Evolutionary conservation across 2,797 vertebrate genomes (phyloP), one percentile per base, ranked within the genome.

Genomic region (Eupleurogrammus muticus): DNA sequence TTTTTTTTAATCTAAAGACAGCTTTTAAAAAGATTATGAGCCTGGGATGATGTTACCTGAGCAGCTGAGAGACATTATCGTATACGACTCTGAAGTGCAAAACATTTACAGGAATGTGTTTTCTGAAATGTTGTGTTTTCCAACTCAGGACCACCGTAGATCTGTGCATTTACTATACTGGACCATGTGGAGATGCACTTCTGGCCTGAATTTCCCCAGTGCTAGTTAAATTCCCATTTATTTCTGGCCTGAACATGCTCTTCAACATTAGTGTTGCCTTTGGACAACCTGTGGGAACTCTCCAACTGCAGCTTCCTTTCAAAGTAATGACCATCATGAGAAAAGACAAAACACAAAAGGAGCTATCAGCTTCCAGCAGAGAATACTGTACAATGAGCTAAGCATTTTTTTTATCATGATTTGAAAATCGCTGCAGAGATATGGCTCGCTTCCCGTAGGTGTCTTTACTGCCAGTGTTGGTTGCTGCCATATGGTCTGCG

Each of bases 161-260:
- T 28, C 3, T 28, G 28, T 28, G 28, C 6, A 6, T 28, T 28
- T 28, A 28, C 3, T 28, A 28, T 28, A 28, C 28, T 55, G 57
- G 13, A 69, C 48, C 63, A 34, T 62, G 59, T 21, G 52, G 44
- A 66, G 62, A 75, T 42, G 38, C 74, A 64, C 65, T 53, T 52
- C 70, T 66, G 52, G 32, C 66, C 54, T 77, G 71, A 78, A 73
- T 52, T 64, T 48, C 51, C 53, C 62, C 70, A 61, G 69, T 74
- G 52, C 80, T 76, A 23, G 66, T 81, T 77, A 59, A 62, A 66
- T 59, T 63, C 74, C 73, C 36, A 17, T 75, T 73, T 42, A 21
- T 77, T 77, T 83, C 66, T 59, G 49, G 28, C 46, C 24, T 6
- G 36, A 69, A 52, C 47, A 73, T 19, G 40, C 46, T 66, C 64